Percentiles rank a stretch among this genome's conserved stretches.
Evolutionary conservation across 1,140 invertebrate genomes (phyloP).

Genomic region (Caenorhabditis brenneri): DNA sequence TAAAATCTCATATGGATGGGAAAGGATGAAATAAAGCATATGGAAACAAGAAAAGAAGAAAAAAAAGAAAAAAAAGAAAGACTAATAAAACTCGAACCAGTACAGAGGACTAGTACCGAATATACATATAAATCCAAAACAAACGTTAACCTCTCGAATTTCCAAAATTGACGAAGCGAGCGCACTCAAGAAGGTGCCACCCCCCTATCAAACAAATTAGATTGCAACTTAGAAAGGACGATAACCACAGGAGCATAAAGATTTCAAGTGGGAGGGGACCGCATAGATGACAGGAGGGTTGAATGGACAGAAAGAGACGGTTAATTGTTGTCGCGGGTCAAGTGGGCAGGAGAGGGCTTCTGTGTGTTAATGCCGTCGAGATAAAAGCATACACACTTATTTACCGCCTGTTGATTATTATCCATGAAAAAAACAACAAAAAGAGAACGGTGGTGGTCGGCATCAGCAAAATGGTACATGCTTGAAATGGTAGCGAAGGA

Average conservation of each 20-base stretch:
- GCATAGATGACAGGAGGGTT: too few relatives aligned
- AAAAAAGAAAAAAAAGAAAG: background rate
- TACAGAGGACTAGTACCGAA: too few relatives aligned
- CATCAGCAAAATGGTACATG: too few relatives aligned
- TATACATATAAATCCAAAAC: too few relatives aligned
- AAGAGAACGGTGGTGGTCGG: too few relatives aligned
- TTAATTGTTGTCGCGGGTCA: conserved; percentile 40
- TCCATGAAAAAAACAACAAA: background rate
- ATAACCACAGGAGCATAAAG: conserved; percentile 25
- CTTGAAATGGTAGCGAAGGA: background rate
- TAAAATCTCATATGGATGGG: background rate
- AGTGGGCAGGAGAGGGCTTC: background rate
- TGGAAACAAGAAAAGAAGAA: background rate
- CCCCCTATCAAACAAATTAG: conserved; percentile 24
- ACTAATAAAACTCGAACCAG: background rate
- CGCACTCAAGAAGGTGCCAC: background rate
- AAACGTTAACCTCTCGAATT: background rate
- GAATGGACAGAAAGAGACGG: background rate
- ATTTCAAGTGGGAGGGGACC: background rate
- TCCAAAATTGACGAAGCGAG: background rate
- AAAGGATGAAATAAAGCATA: too few relatives aligned
- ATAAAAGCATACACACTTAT: conserved; percentile 35
- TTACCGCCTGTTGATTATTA: conserved; percentile 30
- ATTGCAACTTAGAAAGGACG: conserved; percentile 36
- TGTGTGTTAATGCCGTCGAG: conserved; percentile 39